Conservation (phyloP, 2,888 invertebrate species). For the Ctena decussata region DNA sequence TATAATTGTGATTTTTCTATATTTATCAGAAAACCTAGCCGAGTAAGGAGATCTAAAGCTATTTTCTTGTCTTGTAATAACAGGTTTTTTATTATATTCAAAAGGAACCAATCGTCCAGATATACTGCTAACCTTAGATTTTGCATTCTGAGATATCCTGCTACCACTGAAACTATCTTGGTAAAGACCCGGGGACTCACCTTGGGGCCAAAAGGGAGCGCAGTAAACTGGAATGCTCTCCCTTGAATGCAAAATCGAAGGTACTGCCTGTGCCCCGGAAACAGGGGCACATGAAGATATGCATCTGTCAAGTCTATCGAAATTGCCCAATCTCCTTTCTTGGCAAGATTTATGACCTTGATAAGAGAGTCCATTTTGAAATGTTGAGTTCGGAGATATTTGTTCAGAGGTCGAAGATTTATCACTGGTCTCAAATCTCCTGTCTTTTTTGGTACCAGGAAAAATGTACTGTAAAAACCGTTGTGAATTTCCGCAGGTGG, state of each 20-base stretch:
- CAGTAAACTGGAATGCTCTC: slow-evolving; percentile 37
- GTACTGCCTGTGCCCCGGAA: slow-evolving; percentile 38
- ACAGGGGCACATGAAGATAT: slow-evolving; percentile 32
- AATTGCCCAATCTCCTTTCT: slow-evolving; percentile 40
- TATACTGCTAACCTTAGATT: slow-evolving; percentile 30
- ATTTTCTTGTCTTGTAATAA: slow-evolving; percentile 17
- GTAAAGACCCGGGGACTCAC: slow-evolving; percentile 32
- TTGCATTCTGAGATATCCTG: slow-evolving; percentile 33
- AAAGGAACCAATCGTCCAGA: slow-evolving; percentile 31
- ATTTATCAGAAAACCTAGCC: slow-evolving; percentile 37
- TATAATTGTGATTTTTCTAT: slow-evolving; percentile 20
- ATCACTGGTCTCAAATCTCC: slow-evolving; percentile 26
- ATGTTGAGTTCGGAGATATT: slow-evolving; percentile 28
- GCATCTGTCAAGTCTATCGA: slow-evolving; percentile 41
- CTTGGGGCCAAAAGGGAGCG: slow-evolving; percentile 45
- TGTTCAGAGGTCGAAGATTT: slow-evolving; percentile 35
- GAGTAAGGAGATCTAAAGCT: background rate
- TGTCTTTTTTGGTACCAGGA: too few relatives aligned
- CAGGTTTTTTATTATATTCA: slow-evolving; percentile 5
- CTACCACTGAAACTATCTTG: too few relatives aligned
- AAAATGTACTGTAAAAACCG: slow-evolving; percentile 51
- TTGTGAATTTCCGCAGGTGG: background rate
- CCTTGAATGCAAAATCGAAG: slow-evolving; percentile 45
- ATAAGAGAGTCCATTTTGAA: slow-evolving; percentile 41
- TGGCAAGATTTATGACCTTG: slow-evolving; percentile 27